Conservation (phyloP, 2,797 vertebrate species). For the Lepus townsendii region DNA sequence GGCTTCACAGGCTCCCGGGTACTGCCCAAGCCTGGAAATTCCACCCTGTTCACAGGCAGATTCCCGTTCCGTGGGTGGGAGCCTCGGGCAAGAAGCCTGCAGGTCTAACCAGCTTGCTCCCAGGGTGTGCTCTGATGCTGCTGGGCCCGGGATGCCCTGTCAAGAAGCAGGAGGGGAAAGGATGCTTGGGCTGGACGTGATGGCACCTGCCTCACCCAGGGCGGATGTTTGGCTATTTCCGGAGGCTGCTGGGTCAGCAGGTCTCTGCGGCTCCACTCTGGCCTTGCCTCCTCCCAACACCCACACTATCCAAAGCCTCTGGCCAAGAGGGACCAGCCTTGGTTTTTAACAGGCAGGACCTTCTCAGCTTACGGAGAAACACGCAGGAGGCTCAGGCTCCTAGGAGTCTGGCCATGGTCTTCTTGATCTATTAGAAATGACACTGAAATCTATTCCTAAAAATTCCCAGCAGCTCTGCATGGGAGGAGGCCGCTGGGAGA, state of each 20-base stretch:
- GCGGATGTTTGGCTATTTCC: background rate
- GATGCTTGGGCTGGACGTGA: background rate
- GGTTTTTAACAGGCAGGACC: constrained; percentile 54
- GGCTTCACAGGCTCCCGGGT: background rate
- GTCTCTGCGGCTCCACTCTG: background rate
- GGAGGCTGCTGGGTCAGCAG: constrained; percentile 28
- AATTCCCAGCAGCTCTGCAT: constrained; percentile 7
- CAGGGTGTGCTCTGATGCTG: background rate
- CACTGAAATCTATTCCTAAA: constrained; percentile 73
- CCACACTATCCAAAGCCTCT: background rate
- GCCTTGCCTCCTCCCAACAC: accelerated
- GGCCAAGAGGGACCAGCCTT: constrained; percentile 50
- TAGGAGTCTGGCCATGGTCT: background rate
- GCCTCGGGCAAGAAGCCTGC: background rate
- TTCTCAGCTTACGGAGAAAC: constrained; percentile 43
- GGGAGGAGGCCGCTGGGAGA: constrained; percentile 14
- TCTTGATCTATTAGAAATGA: constrained; percentile 74
- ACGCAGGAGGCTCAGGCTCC: background rate
- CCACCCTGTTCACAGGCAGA: background rate
- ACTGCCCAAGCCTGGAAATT: background rate
- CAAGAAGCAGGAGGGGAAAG: background rate
- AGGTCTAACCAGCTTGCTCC: background rate
- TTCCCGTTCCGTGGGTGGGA: background rate
- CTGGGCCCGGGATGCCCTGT: accelerated
- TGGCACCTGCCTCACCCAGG: background rate